phyloP scores from a whole-genome alignment of 2,113 vertebrate genomes.

The Melanotaenia duboulayi region DNA sequence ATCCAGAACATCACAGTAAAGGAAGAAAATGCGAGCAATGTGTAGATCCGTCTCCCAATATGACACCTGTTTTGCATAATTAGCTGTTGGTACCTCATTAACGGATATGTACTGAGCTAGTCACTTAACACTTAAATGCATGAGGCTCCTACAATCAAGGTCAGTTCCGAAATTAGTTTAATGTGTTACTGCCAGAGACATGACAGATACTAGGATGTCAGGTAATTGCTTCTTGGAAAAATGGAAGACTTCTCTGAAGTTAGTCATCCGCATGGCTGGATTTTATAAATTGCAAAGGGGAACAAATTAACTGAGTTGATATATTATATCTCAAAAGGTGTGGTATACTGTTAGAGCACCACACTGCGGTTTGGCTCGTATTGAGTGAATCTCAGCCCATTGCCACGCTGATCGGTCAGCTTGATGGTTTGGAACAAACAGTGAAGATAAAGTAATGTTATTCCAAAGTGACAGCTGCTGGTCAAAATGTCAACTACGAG shows the following conservation, averaged over 20 bases:
- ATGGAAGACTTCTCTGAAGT: constrained; percentile 65
- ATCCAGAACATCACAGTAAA: constrained; percentile 19
- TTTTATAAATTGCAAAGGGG: constrained; percentile 72
- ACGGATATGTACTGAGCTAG: constrained; percentile 43
- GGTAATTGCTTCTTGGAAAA: constrained; percentile 83
- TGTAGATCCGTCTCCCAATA: constrained; percentile 44
- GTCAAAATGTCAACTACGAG: constrained; percentile 26
- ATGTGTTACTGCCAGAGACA: constrained; percentile 76
- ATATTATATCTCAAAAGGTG: constrained; percentile 55
- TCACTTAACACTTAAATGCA: constrained; percentile 58
- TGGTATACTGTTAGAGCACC: constrained; percentile 32
- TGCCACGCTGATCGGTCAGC: constrained; percentile 46
- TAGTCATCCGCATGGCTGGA: constrained; percentile 70
- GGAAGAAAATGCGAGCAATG: constrained; percentile 35
- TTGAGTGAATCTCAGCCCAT: constrained; percentile 45
- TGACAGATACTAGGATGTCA: constrained; percentile 74
- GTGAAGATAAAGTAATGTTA: constrained; percentile 2
- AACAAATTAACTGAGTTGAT: constrained; percentile 75
- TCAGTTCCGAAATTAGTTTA: constrained; percentile 78
- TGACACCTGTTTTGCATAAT: constrained; percentile 74
- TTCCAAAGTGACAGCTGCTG: constrained; percentile 35
- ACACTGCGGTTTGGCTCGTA: constrained; percentile 35
- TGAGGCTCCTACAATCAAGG: constrained; percentile 71
- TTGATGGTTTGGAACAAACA: constrained; percentile 44
- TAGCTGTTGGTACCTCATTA: constrained; percentile 75